Evolutionary conservation across 2,888 invertebrate species (phyloP).

Genomic region (Strigamia crassipes): DNA sequence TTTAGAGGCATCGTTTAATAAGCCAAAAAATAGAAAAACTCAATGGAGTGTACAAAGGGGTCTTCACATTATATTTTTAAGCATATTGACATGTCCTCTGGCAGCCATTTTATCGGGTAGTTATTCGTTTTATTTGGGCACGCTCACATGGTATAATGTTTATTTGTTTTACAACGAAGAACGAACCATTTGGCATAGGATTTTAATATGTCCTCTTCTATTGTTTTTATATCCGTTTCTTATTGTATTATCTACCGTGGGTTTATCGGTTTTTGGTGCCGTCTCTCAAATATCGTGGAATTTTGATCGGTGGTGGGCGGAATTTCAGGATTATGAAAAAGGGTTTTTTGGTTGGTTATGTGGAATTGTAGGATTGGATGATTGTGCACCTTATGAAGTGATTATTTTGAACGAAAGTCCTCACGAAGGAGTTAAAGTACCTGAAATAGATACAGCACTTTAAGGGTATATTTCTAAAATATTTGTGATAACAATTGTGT

Average conservation of each 20-base stretch:
- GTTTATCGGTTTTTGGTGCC: slow-evolving; percentile 71
- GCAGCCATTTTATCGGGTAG: slow-evolving; percentile 68
- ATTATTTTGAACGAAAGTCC: slow-evolving; percentile 61
- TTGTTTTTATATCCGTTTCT: slow-evolving; percentile 73
- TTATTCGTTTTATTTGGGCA: slow-evolving; percentile 75
- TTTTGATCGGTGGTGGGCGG: slow-evolving; percentile 71
- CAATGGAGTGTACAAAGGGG: slow-evolving; percentile 65
- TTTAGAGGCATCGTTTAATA: slow-evolving; percentile 65
- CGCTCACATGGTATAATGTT: slow-evolving; percentile 76
- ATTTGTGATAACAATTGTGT: background rate
- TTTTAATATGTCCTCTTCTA: slow-evolving; percentile 70
- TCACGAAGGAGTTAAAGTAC: slow-evolving; percentile 49
- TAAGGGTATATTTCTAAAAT: slow-evolving; percentile 41
- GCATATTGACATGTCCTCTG: slow-evolving; percentile 70
- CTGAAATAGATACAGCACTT: slow-evolving; percentile 50
- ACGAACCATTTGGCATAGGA: slow-evolving; percentile 67
- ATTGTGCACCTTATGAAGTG: slow-evolving; percentile 77
- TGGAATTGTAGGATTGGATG: slow-evolving; percentile 68
- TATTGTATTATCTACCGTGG: slow-evolving; percentile 69
- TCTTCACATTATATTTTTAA: slow-evolving; percentile 69
- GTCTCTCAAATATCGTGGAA: slow-evolving; percentile 72
- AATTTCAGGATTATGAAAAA: slow-evolving; percentile 75
- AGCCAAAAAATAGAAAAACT: slow-evolving; percentile 62
- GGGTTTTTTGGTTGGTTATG: slow-evolving; percentile 80
- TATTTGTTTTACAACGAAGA: slow-evolving; percentile 73